phyloP scores from a whole-genome alignment of 1,140 invertebrate species.

The Drosophila grimshawi region DNA sequence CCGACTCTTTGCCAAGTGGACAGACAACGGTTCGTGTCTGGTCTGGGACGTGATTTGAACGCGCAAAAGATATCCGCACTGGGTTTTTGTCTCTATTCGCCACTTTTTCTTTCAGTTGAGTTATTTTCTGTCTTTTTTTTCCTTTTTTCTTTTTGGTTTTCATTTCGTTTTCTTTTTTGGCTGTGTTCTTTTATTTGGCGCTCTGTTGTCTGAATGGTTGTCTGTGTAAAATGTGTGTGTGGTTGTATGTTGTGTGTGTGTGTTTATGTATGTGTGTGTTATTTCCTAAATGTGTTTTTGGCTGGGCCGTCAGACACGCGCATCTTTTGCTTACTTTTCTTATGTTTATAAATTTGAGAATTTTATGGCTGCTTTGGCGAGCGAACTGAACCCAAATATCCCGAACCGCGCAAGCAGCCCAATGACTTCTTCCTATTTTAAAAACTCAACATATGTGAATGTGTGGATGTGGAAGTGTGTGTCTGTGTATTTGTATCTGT shows the following conservation, averaged over 20 bases:
- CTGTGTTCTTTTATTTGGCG: neutral
- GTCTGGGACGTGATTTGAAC: slow-evolving; percentile 76
- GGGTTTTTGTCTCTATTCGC: slow-evolving; percentile 27
- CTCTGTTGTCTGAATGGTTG: slow-evolving; percentile 56
- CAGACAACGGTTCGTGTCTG: slow-evolving; percentile 35
- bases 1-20: slow-evolving; percentile 13
- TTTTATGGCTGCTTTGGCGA: slow-evolving; percentile 60
- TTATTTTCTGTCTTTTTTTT: slow-evolving; percentile 28
- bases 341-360: slow-evolving; percentile 70
- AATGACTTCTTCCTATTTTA: slow-evolving; percentile 50
- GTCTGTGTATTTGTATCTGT: neutral
- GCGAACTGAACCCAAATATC: slow-evolving; percentile 43
- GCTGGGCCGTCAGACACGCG: slow-evolving; percentile 54
- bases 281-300: slow-evolving; percentile 59
- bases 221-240: slow-evolving; percentile 39
- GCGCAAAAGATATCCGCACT: slow-evolving; percentile 64
- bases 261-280: slow-evolving; percentile 43
- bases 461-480: slow-evolving; percentile 16
- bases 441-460: slow-evolving; percentile 11
- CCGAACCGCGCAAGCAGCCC: slow-evolving; percentile 23
- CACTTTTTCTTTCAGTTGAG: slow-evolving; percentile 56
- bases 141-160: slow-evolving; percentile 3
- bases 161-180: slow-evolving; percentile 10
- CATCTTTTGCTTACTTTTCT: slow-evolving; percentile 63
- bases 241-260: slow-evolving; percentile 33